These are phyloP conservation scores for Palythoa heliodiscus DNA, from an alignment of 92 coral and sea anemone genomes.

Conservation along the genomic window DNA sequence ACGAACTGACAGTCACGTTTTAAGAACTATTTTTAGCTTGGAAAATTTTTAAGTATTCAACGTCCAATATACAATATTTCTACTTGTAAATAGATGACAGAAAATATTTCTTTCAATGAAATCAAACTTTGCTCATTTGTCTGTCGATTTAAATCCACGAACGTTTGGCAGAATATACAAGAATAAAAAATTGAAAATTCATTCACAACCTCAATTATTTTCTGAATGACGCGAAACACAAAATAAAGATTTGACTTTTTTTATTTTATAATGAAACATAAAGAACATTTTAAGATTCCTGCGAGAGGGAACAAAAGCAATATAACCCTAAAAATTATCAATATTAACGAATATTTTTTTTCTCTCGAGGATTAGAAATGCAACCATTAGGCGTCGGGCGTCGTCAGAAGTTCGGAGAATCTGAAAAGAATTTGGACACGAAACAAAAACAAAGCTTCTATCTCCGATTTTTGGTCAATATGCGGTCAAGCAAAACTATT, in stretches of 20 bases:
- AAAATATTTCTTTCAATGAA: background rate
- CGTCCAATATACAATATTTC: background rate
- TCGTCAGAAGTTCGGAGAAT: background rate
- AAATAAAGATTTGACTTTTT: background rate
- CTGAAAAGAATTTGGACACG: background rate
- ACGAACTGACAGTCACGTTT: background rate
- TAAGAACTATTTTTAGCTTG: background rate
- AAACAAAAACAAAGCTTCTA: slow-evolving; percentile 4
- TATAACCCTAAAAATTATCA: background rate
- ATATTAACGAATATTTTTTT: background rate
- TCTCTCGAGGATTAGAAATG: background rate
- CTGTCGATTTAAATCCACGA: background rate
- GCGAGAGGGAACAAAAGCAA: background rate
- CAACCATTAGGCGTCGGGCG: slow-evolving; percentile 17
- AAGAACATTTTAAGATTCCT: background rate
- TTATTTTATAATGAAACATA: background rate
- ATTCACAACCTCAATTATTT: background rate
- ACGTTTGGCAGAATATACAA: background rate
- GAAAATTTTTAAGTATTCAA: background rate
- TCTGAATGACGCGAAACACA: background rate
- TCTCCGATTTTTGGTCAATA: background rate
- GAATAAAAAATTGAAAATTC: background rate
- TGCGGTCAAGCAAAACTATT: slow-evolving; percentile 9
- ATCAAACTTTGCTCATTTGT: background rate
- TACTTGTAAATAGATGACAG: background rate